Conservation (phyloP, 1,140 invertebrate genomes). For the Monochamus saltuarius region DNA sequence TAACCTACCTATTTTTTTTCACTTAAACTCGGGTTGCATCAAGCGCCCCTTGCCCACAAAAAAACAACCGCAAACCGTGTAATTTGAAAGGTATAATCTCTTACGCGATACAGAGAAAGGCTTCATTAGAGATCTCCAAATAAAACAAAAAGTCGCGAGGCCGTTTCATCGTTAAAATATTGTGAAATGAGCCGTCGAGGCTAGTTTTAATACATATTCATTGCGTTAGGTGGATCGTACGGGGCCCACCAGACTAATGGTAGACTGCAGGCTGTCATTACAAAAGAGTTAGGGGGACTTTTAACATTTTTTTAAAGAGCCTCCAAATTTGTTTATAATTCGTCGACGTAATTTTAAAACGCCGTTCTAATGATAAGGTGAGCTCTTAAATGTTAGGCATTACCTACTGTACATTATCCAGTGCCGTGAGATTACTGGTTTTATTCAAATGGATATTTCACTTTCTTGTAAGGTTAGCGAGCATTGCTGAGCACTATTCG, state of each 20-base stretch:
- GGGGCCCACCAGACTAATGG: neutral
- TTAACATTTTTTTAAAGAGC: constrained; percentile 26
- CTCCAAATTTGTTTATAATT: constrained; percentile 37
- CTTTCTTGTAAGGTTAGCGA: too few species aligned
- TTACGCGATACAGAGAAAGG: constrained; percentile 8
- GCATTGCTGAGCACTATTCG: too few species aligned
- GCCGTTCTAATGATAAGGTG: constrained; percentile 13
- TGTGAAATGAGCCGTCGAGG: neutral
- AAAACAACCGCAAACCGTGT: constrained; percentile 4
- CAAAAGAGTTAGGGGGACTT: constrained; percentile 34
- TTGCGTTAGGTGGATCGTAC: neutral
- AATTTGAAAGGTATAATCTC: constrained; percentile 7
- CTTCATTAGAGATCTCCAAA: constrained; percentile 6
- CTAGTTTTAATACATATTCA: neutral
- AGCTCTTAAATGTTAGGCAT: constrained; percentile 7
- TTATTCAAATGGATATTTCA: too few species aligned
- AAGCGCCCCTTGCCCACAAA: too few species aligned
- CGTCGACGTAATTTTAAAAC: constrained; percentile 13
- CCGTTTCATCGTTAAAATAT: neutral
- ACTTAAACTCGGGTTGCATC: too few species aligned
- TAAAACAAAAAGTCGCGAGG: neutral
- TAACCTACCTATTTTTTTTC: too few species aligned
- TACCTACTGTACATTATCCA: constrained; percentile 7
- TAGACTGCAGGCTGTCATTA: constrained; percentile 27
- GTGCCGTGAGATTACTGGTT: too few species aligned